Percentiles rank a stretch among this genome's conserved stretches.
Evolutionary conservation across 2,797 vertebrate genomes (phyloP).

Genomic region (Podarcis lilfordi): DNA sequence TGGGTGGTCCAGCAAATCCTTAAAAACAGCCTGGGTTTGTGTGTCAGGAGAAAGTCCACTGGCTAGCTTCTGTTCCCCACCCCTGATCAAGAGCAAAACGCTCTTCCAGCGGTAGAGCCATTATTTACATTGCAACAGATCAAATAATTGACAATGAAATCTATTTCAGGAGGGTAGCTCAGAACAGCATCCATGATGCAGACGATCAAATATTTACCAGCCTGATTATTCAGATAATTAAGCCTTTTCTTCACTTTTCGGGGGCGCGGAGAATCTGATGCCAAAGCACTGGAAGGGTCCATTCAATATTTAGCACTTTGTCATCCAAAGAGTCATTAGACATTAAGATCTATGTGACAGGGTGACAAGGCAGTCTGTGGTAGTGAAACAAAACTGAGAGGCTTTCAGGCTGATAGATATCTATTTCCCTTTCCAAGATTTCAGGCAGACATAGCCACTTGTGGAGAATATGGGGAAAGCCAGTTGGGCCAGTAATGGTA

Average conservation of each 20-base stretch:
- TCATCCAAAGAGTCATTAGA: slow-evolving; percentile 42
- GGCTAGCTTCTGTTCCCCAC: too few relatives aligned
- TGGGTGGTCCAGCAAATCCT: too few relatives aligned
- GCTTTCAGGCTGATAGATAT: slow-evolving; percentile 39
- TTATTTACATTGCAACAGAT: too few relatives aligned
- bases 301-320: slow-evolving; percentile 60
- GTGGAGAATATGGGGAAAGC: not conserved
- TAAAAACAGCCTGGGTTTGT: too few relatives aligned
- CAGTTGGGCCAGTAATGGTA: not conserved
- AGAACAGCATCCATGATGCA: slow-evolving; percentile 50
- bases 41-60: too few relatives aligned
- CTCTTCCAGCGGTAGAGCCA: not conserved
- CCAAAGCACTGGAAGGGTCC: slow-evolving; percentile 38
- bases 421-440: not conserved
- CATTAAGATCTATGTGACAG: not conserved
- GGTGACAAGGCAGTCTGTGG: not conserved
- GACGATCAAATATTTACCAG: slow-evolving; percentile 63
- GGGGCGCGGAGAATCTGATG: slow-evolving; percentile 23
- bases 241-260: slow-evolving; percentile 51
- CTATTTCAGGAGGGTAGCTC: slow-evolving; percentile 31
- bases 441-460: not conserved
- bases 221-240: slow-evolving; percentile 67
- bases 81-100: not conserved
- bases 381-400: slow-evolving; percentile 21
- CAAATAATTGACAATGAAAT: slow-evolving; percentile 47